A percentile compares a stretch with the other conserved stretches of the same genome.
Conservation (phyloP, 2,797 vertebrate species). For the Sebastes paucispinis region DNA sequence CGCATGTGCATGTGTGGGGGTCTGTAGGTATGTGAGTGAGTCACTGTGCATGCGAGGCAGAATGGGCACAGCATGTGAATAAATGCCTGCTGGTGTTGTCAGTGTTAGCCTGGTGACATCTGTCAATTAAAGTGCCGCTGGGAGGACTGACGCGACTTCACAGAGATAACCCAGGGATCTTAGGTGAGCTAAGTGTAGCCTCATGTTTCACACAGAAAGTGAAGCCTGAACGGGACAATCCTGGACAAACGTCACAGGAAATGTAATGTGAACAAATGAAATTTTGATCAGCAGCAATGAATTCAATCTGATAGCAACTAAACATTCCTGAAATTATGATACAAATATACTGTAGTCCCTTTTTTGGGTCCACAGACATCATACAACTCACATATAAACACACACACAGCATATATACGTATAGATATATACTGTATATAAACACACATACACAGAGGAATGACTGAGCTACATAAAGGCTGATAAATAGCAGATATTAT, state of each 20-base stretch:
- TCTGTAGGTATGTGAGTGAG: constrained; percentile 25
- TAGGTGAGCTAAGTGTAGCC: constrained; percentile 21
- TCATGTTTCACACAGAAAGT: constrained; percentile 29
- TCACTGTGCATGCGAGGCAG: constrained; percentile 11
- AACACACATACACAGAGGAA: constrained; percentile 51
- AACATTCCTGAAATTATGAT: constrained; percentile 28
- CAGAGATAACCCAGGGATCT: constrained; percentile 32
- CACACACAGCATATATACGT: neutral
- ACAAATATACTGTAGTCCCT: neutral
- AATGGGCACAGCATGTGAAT: constrained; percentile 30
- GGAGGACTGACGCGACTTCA: constrained; percentile 19
- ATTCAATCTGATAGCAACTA: constrained; percentile 21
- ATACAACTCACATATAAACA: constrained; percentile 29
- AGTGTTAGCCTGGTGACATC: constrained; percentile 41
- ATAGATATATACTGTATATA: neutral
- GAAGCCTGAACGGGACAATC: constrained; percentile 21
- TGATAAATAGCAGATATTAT: constrained; percentile 59
- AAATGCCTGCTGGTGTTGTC: constrained; percentile 43
- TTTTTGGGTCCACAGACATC: constrained; percentile 19
- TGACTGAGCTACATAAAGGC: constrained; percentile 55
- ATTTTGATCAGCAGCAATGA: constrained; percentile 23
- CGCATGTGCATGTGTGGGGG: neutral
- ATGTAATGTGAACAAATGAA: neutral
- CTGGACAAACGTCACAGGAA: constrained; percentile 27
- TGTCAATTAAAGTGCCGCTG: constrained; percentile 27